Evolutionary conservation across 2,888 invertebrate genomes (phyloP), one percentile per base, ranked within the genome.

Genomic region (Drosophila melanosoma): DNA sequence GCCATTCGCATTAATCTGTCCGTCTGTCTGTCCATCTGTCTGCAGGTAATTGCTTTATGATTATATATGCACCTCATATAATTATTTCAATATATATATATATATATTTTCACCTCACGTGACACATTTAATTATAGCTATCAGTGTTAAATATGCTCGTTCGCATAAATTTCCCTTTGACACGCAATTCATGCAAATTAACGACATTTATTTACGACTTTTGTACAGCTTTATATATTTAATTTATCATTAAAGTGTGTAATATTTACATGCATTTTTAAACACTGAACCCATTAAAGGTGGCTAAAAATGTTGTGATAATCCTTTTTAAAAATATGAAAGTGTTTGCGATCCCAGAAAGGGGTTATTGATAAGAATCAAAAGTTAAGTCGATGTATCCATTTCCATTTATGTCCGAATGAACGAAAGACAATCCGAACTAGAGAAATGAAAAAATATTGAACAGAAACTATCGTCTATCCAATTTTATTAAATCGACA

Each of bases 151-250:
- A 79, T 71, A 60, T 45, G 40, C 10, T 40, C 40, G n/a, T 40
- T 7, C 45, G 60, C 57, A 84, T 72, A 60, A 38, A 49, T 74
- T 65, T 76, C 69, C 73, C 66, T 76, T 69, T 81, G 78, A 78
- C 71, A 89, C 29, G 26, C 51, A 51, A 51, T 29, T 87, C 65
- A 60, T 71, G 59, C 66, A 73, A 68, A 83, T 68, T 88, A 83
- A 85, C 78, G 69, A 86, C 67, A 20, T 29, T 40, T 40, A 5
- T 57, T 57, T 23, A 17, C 35, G 23, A 54, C 17, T 54, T 36
- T 42, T 20, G n/a, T 15, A 20, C n/a, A 12, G 20, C 4, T 23
- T 4, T 23, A 8, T 23, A 8, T 11, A 56, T 57, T n/a, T 4
- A 17, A 23, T 54, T 15, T 36, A 23, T 36, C 12, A 48, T 23